These are phyloP conservation scores for Furnarius figulus DNA, from an alignment of 2,113 vertebrate genomes.

Conservation along the genomic window DNA sequence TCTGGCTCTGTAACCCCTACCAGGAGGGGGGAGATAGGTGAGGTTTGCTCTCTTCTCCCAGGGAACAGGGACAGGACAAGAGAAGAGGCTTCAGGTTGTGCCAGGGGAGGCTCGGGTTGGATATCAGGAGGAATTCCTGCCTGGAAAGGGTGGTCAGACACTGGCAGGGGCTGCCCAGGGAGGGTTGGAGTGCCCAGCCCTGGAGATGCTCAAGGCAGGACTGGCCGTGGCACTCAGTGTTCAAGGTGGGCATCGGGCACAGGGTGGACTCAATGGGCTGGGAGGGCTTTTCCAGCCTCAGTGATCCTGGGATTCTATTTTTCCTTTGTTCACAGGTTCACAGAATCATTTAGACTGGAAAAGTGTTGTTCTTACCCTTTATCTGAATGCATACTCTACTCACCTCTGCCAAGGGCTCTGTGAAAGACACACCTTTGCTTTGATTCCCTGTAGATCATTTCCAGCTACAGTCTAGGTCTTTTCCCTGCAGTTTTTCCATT, in stretches of 20 bases:
- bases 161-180: neutral
- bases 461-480: neutral
- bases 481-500: neutral
- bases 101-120: neutral
- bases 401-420: neutral
- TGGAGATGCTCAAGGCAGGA: neutral
- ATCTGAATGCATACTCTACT: no score
- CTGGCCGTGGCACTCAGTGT: neutral
- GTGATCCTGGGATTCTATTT: no score
- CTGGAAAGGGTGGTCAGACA: neutral
- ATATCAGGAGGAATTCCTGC: neutral
- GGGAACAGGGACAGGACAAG: neutral
- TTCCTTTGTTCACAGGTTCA: neutral
- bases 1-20: neutral
- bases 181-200: neutral
- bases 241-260: neutral
- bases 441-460: neutral
- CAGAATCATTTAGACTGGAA: neutral
- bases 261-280: rapidly evolving
- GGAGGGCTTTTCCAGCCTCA: neutral
- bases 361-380: neutral
- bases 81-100: neutral
- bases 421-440: neutral
- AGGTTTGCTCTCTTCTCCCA: neutral
- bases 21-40: neutral